A percentile compares a stretch with the other conserved stretches of the same genome.
phyloP scores from a whole-genome alignment of 1,140 invertebrate genomes.

The Chrysomallon squamiferum region DNA sequence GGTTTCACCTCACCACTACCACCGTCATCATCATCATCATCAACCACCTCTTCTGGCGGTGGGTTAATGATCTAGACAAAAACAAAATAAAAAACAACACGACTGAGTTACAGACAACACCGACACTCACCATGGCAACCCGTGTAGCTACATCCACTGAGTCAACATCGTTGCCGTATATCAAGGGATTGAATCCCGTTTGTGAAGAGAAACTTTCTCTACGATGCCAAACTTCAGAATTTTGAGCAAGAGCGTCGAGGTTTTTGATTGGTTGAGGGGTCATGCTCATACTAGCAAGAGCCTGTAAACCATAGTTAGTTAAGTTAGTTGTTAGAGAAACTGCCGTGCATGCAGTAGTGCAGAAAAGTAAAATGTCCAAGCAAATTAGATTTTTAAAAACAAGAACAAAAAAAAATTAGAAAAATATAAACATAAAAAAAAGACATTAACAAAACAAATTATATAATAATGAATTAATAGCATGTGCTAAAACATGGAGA shows the following conservation, averaged over 20 bases:
- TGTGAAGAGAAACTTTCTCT: conserved; percentile 66
- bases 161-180: conserved; percentile 95
- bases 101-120: no score
- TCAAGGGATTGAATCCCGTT: conserved; percentile 79
- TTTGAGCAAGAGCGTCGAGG: conserved; percentile 62
- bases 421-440: not conserved
- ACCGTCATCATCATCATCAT: no score
- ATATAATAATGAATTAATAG: no score
- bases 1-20: no score
- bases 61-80: no score
- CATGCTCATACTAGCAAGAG: conserved; percentile 67
- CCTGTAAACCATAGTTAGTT: conserved; percentile 49
- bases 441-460: not conserved
- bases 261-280: conserved; percentile 67
- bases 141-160: conserved; percentile 98
- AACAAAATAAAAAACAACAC: no score
- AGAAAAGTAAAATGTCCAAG: no score
- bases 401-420: not conserved
- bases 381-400: no score
- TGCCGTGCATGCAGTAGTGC: no score
- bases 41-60: no score
- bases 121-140: conserved; percentile 88
- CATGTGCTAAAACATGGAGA: no score
- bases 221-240: conserved; percentile 58
- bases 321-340: no score